phyloP scores from a whole-genome alignment of 2,888 invertebrate species.

The Biston stratarius region DNA sequence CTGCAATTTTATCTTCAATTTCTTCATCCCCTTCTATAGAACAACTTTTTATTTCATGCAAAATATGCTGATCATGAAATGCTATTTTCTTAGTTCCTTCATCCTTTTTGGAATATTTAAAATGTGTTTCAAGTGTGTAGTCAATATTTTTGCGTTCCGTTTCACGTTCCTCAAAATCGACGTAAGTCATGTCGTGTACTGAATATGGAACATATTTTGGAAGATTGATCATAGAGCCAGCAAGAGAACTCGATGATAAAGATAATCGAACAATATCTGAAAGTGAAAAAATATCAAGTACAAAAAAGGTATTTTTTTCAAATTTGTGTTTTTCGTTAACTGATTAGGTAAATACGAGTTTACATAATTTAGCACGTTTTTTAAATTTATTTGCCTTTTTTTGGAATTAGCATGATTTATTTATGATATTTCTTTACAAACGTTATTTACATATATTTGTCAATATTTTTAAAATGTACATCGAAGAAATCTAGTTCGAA shows the following conservation, averaged over 20 bases:
- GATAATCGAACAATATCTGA: constrained; percentile 47
- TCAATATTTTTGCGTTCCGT: constrained; percentile 50
- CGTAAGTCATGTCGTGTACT: constrained; percentile 39
- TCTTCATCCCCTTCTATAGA: constrained; percentile 8
- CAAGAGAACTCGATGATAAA: constrained; percentile 60
- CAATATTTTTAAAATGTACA: too few relatives aligned
- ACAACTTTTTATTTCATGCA: constrained; percentile 18
- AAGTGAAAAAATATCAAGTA: background rate
- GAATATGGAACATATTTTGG: constrained; percentile 58
- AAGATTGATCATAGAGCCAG: constrained; percentile 59
- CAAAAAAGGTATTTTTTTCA: background rate
- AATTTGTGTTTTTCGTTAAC: too few relatives aligned
- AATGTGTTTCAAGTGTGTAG: constrained; percentile 40
- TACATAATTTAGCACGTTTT: too few relatives aligned
- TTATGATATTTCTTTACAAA: too few relatives aligned
- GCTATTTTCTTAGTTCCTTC: constrained; percentile 15
- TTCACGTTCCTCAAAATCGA: constrained; percentile 48
- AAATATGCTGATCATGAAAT: constrained; percentile 12
- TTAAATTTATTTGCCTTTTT: too few relatives aligned
- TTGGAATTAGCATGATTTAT: too few relatives aligned
- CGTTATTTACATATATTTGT: too few relatives aligned
- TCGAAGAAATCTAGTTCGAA: too few relatives aligned
- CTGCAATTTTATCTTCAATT: constrained; percentile 19
- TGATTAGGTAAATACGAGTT: too few relatives aligned
- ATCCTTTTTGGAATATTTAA: constrained; percentile 5